Base-by-base conservation (phyloP, 1,140 invertebrate species). In the Frieseomelitta varia region DNA sequence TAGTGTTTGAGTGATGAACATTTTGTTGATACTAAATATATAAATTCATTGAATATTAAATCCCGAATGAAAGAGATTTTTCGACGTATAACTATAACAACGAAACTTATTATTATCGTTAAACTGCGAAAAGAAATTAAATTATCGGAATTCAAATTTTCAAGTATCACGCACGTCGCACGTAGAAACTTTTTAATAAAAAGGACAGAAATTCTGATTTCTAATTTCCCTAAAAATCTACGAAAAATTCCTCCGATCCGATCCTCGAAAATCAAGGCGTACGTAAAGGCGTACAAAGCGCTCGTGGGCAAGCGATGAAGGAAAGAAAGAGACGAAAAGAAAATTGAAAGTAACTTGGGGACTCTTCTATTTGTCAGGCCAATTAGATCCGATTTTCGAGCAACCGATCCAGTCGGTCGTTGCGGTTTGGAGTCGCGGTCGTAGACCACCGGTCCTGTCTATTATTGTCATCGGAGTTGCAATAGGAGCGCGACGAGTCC, bases 391-490 rank as follows among this genome's bases (percentile, higher is more conserved):
- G 34, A 88, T 76, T 80, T 87, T 84, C 75, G n/a, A 67, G 63
- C 53, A 61, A 39, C 55, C 55, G 86, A 72, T 74, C 56, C 76
- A 73, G 85, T 81, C 55, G 80, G 79, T 88, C 69, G 30, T 61
- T 47, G 39, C 47, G 53, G 75, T 68, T 61, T 47, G 47, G 61
- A 69, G n/a, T n/a, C 74, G 56, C 85, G 74, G 75, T 84, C 85
- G 81, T 76, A 81, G 87, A 87, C 87, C 78, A 89, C 79, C 81
- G 80, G 85, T 86, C 76, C 85, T 81, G 85, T 88, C 89, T 90
- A 90, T 90, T 90, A 90, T 90, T 90, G 89, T 90, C 89, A 84
- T 85, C 85, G 63, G 73, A 61, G 34, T 77, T 85, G 74, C 84
- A 81, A 90, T 51, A 90, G 76, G 85, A 90, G 81, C 47, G 77